phyloP scores from a whole-genome alignment of 2,888 invertebrate species.

The Kryphioiulus occultus region DNA sequence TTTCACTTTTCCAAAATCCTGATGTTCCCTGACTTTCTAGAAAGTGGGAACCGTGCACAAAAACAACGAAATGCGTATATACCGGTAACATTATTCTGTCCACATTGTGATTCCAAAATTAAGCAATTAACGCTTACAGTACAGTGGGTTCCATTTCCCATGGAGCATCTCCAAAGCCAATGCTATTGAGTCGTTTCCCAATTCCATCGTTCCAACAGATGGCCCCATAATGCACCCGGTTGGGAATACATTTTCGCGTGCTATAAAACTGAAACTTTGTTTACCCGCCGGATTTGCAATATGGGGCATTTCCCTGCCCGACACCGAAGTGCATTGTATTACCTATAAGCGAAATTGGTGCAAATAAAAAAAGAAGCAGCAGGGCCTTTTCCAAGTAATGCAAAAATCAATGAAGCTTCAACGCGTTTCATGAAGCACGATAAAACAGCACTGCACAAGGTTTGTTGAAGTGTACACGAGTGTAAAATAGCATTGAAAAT shows the following conservation, averaged over 20 bases:
- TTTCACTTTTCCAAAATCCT: too few relatives aligned
- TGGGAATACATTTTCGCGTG: background rate
- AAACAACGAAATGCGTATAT: too few relatives aligned
- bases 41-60: too few relatives aligned
- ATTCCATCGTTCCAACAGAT: constrained; percentile 3
- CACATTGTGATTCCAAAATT: too few relatives aligned
- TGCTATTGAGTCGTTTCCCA: constrained; percentile 23
- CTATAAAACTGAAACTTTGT: background rate
- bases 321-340: background rate
- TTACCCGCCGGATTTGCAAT: background rate
- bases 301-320: background rate
- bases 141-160: background rate
- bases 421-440: background rate
- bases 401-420: constrained; percentile 23
- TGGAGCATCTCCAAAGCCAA: too few relatives aligned
- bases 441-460: background rate
- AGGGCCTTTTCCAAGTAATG: background rate
- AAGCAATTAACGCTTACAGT: too few relatives aligned
- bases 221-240: background rate
- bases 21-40: too few relatives aligned
- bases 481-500: background rate
- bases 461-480: constrained; percentile 23
- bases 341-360: background rate
- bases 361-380: background rate
- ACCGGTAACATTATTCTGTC: too few relatives aligned